phyloP scores from a whole-genome alignment of 2,888 invertebrate genomes.

The Lepidochrysops patricia region DNA sequence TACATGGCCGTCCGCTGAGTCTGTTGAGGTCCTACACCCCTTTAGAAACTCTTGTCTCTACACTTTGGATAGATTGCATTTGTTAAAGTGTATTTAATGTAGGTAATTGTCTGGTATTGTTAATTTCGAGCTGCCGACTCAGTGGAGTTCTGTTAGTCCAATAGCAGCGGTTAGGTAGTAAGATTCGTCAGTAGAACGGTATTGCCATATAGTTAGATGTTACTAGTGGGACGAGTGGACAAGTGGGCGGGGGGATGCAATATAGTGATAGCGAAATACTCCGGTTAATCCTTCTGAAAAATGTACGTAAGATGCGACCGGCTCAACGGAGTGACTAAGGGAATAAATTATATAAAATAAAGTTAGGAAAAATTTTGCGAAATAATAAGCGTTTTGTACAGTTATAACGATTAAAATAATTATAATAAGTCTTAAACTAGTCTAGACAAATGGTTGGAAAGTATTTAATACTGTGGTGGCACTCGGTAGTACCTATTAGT shows the following conservation, averaged over 20 bases:
- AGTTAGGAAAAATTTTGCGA: constrained; percentile 65
- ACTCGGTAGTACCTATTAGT: constrained; percentile 37
- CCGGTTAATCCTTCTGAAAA: constrained; percentile 64
- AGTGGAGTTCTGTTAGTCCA: constrained; percentile 17
- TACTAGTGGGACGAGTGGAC: constrained; percentile 56
- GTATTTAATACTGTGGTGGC: constrained; percentile 35
- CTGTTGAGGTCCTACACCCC: background rate
- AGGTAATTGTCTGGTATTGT: constrained; percentile 53
- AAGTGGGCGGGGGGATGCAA: constrained; percentile 71
- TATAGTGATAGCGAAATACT: constrained; percentile 33
- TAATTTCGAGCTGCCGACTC: constrained; percentile 35
- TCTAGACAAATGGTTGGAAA: constrained; percentile 47
- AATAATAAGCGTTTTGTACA: constrained; percentile 69
- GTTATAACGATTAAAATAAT: constrained; percentile 52
- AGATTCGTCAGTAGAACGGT: constrained; percentile 58
- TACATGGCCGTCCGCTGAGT: constrained; percentile 1
- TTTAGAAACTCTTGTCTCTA: background rate
- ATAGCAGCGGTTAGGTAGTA: constrained; percentile 49
- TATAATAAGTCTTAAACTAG: constrained; percentile 51
- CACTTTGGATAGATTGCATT: constrained; percentile 3
- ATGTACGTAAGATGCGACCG: constrained; percentile 59
- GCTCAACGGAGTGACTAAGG: constrained; percentile 45
- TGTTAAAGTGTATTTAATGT: constrained; percentile 36
- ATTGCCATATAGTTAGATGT: constrained; percentile 65
- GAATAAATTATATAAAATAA: constrained; percentile 30